Percentiles rank a stretch among this genome's conserved stretches.
These are phyloP conservation scores for Micropterix aruncella DNA, from an alignment of 2,888 invertebrate genomes.

Conservation along the genomic window DNA sequence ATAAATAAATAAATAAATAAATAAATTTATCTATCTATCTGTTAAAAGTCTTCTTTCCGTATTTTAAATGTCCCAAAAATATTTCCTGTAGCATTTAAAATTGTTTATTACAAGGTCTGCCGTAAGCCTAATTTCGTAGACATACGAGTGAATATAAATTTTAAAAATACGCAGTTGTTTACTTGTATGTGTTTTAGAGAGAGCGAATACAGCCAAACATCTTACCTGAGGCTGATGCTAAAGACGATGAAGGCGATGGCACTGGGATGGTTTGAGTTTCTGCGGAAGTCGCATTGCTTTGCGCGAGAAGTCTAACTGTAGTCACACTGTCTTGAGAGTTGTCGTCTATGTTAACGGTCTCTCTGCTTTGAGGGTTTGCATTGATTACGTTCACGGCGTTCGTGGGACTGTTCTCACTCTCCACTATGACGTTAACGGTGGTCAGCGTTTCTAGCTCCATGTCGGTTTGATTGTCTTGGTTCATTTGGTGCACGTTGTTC, in stretches of 20 bases:
- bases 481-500: constrained; percentile 20
- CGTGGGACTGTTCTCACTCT: constrained; percentile 25
- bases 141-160: no score
- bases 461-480: constrained; percentile 17
- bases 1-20: no score
- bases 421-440: constrained; percentile 35
- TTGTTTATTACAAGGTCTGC: no score
- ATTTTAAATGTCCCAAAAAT: no score
- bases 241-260: constrained; percentile 20
- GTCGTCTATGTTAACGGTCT: background rate
- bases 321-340: background rate
- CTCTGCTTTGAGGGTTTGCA: constrained; percentile 5
- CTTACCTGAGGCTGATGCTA: constrained; percentile 35
- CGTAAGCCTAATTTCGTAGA: no score
- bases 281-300: constrained; percentile 15
- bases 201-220: no score
- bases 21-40: no score
- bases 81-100: no score
- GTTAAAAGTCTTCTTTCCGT: no score
- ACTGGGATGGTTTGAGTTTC: constrained; percentile 17
- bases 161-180: no score
- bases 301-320: background rate
- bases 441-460: constrained; percentile 31
- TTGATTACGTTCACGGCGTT: constrained; percentile 18
- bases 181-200: no score